Evolutionary conservation across 35 echinoderm and acorn worm genomes (phyloP), one percentile per base, ranked within the genome.

Genomic region (Diadema setosum): DNA sequence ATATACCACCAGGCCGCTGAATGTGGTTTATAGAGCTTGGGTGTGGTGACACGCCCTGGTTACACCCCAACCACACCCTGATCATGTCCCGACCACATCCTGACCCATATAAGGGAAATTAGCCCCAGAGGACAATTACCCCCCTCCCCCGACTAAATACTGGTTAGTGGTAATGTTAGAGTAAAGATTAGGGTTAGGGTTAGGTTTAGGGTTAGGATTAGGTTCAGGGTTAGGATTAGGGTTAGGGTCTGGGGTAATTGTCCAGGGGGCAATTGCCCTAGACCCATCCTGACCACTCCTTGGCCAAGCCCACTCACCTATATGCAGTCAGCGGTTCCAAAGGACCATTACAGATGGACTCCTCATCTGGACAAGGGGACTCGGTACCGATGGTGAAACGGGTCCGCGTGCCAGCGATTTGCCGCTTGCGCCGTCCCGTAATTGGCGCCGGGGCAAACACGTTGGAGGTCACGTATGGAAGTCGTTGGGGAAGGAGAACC

Each of bases 341-440:
- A n/a, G 88, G 80, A 18, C 88, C 88, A 49, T 90, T 90, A 60
- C 88, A 90, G 34, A 65, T 67, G 42, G 35, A 40, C 12, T 21
- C 55, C 3, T 41, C 32, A 64, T 58, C n/a, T 12, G 40, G 35
- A 61, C 88, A 90, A 2, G 31, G 14, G 18, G 18, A 14, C 23
- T 90, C 58, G 1, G 20, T 27, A 16, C 88, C 88, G 15, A 90
- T 34, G 41, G 26, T 40, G 21, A 49, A 70, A 14, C 15, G 2
- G 0, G 73, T 78, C 24, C 6, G 73, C 9, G 73, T 78, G 75
- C 65, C 24, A 30, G 60, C 63, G 23, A 63, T 82, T 27, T 82
- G 80, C 25, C 80, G 81, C 23, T 61, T 82, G 59, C 81, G 88
- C 7, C 78, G 46, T 4, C 21, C 5, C 2, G 9, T 1, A 18